Evolutionary conservation across 2,113 vertebrate genomes (phyloP).

Genomic region (Sceloporus tristichus): DNA sequence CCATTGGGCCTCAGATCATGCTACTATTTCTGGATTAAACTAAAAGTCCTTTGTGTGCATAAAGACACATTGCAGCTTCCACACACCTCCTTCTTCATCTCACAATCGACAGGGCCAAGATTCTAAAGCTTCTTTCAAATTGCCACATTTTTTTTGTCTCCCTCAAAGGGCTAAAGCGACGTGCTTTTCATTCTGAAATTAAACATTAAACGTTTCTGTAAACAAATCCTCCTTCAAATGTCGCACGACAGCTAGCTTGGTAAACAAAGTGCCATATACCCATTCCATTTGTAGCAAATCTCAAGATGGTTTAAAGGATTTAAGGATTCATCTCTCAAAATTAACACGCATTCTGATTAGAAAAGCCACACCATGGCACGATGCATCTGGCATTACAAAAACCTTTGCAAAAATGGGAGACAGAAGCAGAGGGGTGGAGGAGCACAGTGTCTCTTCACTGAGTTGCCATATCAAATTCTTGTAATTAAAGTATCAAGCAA

Average conservation of each 20-base stretch:
- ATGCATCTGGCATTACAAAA: conserved; percentile 47
- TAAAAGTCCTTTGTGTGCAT: not conserved
- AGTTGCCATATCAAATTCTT: conserved; percentile 47
- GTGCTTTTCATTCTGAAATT: conserved; percentile 49
- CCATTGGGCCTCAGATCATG: not conserved
- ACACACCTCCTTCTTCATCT: not conserved
- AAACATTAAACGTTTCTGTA: conserved; percentile 42
- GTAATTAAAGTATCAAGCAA: conserved; percentile 69
- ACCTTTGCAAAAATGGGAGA: conserved; percentile 67
- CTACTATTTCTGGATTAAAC: not conserved
- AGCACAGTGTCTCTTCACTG: conserved; percentile 54
- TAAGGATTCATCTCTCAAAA: conserved; percentile 67
- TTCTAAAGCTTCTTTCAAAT: conserved; percentile 30
- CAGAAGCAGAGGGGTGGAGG: not conserved
- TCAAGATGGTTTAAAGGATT: conserved; percentile 60
- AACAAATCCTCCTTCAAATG: conserved; percentile 63
- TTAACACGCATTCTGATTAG: conserved; percentile 62
- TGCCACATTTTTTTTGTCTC: not conserved
- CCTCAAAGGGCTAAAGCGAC: conserved; percentile 18
- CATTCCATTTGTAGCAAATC: conserved; percentile 57
- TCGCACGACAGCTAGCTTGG: conserved; percentile 49
- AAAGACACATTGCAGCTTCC: conserved; percentile 10
- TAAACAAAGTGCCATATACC: conserved; percentile 57
- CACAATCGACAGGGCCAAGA: not conserved
- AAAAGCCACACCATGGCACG: conserved; percentile 38